A percentile compares a stretch with the other conserved stretches of the same genome.
Evolutionary conservation across 1,140 invertebrate species (phyloP).

Genomic region (Polypedilum pembai): DNA sequence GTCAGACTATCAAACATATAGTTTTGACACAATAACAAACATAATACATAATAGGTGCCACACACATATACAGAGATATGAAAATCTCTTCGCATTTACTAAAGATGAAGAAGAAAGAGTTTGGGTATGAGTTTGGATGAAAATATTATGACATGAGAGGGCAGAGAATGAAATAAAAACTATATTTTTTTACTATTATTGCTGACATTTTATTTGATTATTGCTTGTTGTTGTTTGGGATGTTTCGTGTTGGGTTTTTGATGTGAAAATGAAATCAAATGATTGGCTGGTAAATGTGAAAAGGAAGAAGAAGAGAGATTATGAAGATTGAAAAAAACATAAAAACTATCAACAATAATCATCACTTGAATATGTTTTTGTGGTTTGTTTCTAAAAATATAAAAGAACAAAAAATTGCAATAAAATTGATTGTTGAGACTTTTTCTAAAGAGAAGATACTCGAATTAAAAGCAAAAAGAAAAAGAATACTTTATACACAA

Average conservation of each 20-base stretch:
- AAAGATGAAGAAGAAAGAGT: not conserved
- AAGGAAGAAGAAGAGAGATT: not conserved
- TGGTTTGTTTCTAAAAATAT: no score
- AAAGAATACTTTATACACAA: no score
- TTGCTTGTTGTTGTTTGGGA: constrained; percentile 3
- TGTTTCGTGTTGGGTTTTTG: not conserved
- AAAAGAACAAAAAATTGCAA: no score
- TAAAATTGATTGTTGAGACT: no score
- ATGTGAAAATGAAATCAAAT: constrained; percentile 19
- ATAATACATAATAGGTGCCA: not conserved
- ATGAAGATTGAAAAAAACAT: not conserved
- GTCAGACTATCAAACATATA: constrained; percentile 11
- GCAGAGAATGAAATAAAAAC: not conserved
- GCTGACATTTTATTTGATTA: constrained; percentile 27
- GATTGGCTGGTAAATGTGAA: constrained; percentile 16
- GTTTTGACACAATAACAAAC: not conserved
- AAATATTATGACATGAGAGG: constrained; percentile 1
- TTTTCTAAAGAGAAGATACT: no score
- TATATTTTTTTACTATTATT: constrained; percentile 27
- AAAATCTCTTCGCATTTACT: not conserved
- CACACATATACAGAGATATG: not conserved
- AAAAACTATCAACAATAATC: not conserved
- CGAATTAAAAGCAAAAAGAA: no score
- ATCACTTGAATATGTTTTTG: not conserved
- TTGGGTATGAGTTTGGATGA: not conserved